These are phyloP conservation scores for Prionchulus punctatus DNA, from an alignment of 2,888 invertebrate species.

Conservation along the genomic window DNA sequence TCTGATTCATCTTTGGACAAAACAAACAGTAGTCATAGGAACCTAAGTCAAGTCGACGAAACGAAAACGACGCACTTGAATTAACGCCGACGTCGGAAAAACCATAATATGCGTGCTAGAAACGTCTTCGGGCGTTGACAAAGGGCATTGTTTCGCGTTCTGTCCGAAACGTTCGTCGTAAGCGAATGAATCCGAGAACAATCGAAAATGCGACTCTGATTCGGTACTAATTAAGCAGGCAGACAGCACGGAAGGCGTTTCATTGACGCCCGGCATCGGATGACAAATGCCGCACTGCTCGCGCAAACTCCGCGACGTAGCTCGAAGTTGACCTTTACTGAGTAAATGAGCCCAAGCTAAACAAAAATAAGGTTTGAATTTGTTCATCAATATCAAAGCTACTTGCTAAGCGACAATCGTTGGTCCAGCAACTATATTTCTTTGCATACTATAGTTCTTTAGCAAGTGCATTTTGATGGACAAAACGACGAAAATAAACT, in stretches of 20 bases:
- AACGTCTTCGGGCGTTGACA: slow-evolving; percentile 88
- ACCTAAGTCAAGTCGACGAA: background rate
- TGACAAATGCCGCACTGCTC: slow-evolving; percentile 67
- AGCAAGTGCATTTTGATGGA: too few species aligned
- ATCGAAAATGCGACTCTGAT: slow-evolving; percentile 63
- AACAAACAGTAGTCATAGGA: background rate
- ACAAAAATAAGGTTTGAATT: slow-evolving; percentile 4
- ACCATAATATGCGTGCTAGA: slow-evolving; percentile 94
- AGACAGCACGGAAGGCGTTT: slow-evolving; percentile 76
- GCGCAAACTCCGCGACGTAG: background rate
- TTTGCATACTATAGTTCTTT: too few species aligned
- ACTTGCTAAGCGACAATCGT: too few species aligned
- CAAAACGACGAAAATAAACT: too few species aligned
- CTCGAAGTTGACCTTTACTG: slow-evolving; percentile 18
- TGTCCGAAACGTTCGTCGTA: slow-evolving; percentile 27
- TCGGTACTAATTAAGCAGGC: slow-evolving; percentile 95
- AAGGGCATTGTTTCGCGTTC: slow-evolving; percentile 50
- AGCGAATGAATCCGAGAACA: slow-evolving; percentile 34
- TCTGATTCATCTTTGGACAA: background rate
- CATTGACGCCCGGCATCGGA: slow-evolving; percentile 55
- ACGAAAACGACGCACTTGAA: background rate
- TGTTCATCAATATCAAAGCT: background rate
- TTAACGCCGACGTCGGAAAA: slow-evolving; percentile 83
- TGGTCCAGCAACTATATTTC: too few species aligned
- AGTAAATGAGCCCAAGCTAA: slow-evolving; percentile 26